These are phyloP conservation scores for Tiliacea aurago DNA, from an alignment of 2,888 invertebrate species.

Conservation along the genomic window DNA sequence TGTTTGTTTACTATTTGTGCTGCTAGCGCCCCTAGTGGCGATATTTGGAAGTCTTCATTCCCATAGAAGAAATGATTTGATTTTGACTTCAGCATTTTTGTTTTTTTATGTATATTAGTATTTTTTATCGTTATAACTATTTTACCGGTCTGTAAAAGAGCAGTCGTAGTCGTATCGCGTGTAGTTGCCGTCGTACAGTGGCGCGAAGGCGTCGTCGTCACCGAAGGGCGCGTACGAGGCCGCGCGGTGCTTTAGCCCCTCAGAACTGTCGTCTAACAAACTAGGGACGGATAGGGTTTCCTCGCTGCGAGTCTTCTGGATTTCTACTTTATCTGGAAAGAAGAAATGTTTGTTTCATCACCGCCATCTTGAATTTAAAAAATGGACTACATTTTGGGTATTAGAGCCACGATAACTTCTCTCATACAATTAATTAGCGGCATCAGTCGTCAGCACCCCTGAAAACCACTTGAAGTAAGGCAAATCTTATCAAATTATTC, in stretches of 20 bases:
- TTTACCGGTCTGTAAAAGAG: slow-evolving; percentile 74
- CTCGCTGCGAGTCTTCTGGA: slow-evolving; percentile 87
- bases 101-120: no score
- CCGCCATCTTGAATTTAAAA: not conserved
- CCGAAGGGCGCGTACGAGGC: slow-evolving; percentile 69
- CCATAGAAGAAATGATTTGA: not conserved
- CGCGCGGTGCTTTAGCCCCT: slow-evolving; percentile 62
- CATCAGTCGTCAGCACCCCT: not conserved
- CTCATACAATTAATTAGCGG: not conserved
- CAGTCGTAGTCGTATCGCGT: slow-evolving; percentile 82
- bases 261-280: slow-evolving; percentile 74
- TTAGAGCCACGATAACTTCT: not conserved
- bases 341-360: not conserved
- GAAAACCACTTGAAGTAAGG: not conserved
- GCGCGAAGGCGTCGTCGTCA: slow-evolving; percentile 76
- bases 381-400: not conserved
- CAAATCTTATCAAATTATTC: not conserved
- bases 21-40: not conserved
- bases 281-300: slow-evolving; percentile 82
- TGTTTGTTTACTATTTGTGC: not conserved
- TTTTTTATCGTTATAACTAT: not conserved
- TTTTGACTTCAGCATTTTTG: not conserved
- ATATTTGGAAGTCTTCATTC: no score
- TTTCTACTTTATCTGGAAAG: slow-evolving; percentile 75
- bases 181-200: slow-evolving; percentile 78